Percentiles rank a stretch among this genome's conserved stretches.
These are phyloP conservation scores for Bufotes viridis DNA, from an alignment of 2,797 vertebrate species.

Conservation along the genomic window DNA sequence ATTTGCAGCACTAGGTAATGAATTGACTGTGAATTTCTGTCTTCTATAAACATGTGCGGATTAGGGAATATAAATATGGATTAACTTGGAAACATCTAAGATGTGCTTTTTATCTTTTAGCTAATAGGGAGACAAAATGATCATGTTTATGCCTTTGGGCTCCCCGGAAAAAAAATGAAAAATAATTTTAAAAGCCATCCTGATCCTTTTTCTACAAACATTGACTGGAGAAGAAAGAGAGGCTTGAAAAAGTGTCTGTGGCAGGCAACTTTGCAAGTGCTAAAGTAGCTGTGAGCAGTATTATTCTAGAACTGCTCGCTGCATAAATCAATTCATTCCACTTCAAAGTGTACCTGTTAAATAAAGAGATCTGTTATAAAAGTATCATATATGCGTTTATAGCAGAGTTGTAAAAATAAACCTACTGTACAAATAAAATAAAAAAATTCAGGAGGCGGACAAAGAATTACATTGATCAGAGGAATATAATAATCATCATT, in stretches of 20 bases:
- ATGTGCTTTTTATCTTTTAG: slow-evolving; percentile 50
- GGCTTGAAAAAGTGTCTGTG: slow-evolving; percentile 13
- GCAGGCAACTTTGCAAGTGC: slow-evolving; percentile 36
- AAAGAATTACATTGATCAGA: slow-evolving; percentile 4
- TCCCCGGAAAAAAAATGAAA: slow-evolving; percentile 19
- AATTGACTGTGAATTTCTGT: slow-evolving; percentile 12
- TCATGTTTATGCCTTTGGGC: slow-evolving; percentile 52
- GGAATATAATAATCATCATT: slow-evolving; percentile 18
- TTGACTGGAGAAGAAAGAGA: slow-evolving; percentile 33
- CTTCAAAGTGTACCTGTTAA: slow-evolving; percentile 60
- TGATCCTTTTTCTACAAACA: slow-evolving; percentile 35
- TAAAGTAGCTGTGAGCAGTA: slow-evolving; percentile 55
- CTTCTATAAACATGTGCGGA: not conserved
- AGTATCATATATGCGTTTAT: not conserved
- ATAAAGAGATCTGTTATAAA: slow-evolving; percentile 37
- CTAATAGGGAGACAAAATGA: slow-evolving; percentile 54
- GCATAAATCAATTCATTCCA: slow-evolving; percentile 58
- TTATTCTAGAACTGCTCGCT: slow-evolving; percentile 53
- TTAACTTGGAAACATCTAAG: slow-evolving; percentile 35
- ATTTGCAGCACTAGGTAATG: slow-evolving; percentile 20
- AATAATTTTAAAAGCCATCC: slow-evolving; percentile 25
- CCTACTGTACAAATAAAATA: slow-evolving; percentile 21
- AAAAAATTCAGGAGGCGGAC: not conserved
- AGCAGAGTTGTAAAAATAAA: slow-evolving; percentile 27
- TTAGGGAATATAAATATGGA: slow-evolving; percentile 48